These are phyloP conservation scores for Epistrophe eligans DNA, from an alignment of 2,888 invertebrate species.

Conservation along the genomic window DNA sequence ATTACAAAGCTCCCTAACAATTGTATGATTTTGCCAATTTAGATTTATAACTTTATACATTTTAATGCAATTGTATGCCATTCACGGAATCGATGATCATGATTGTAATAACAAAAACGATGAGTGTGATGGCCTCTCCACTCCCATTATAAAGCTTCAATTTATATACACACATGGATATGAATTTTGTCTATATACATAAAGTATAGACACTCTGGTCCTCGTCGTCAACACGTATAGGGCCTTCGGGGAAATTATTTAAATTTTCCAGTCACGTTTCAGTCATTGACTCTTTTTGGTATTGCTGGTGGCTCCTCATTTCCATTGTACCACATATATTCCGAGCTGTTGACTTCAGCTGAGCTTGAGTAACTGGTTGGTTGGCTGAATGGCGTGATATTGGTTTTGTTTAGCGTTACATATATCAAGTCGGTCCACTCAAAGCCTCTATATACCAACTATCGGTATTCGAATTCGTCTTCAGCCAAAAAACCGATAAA, in stretches of 20 bases:
- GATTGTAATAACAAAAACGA: conserved; percentile 57
- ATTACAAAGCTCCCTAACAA: background rate
- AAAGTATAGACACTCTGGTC: conserved; percentile 24
- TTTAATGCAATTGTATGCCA: conserved; percentile 50
- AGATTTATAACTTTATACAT: conserved; percentile 47
- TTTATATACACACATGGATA: conserved; percentile 2
- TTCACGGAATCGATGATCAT: conserved; percentile 49
- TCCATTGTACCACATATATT: conserved; percentile 64
- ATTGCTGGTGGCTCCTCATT: conserved; percentile 63
- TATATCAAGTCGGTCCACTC: conserved; percentile 36
- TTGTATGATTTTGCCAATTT: conserved; percentile 31
- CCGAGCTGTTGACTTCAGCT: conserved; percentile 17
- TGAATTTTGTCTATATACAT: background rate
- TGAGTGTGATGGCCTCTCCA: conserved; percentile 51
- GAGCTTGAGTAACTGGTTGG: conserved; percentile 6
- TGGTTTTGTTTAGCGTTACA: conserved; percentile 49
- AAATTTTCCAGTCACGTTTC: conserved; percentile 76
- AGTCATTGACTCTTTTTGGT: conserved; percentile 74
- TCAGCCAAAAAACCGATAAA: conserved; percentile 41
- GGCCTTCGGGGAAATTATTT: conserved; percentile 72
- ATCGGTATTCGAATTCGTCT: conserved; percentile 34
- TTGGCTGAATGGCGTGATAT: conserved; percentile 33
- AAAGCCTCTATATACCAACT: conserved; percentile 50
- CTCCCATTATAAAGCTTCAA: conserved; percentile 25
- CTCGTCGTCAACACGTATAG: conserved; percentile 45